Percentiles rank a stretch among this genome's conserved stretches.
Evolutionary conservation across 2,797 vertebrate genomes (phyloP).

Genomic region (Danio jaintianensis): DNA sequence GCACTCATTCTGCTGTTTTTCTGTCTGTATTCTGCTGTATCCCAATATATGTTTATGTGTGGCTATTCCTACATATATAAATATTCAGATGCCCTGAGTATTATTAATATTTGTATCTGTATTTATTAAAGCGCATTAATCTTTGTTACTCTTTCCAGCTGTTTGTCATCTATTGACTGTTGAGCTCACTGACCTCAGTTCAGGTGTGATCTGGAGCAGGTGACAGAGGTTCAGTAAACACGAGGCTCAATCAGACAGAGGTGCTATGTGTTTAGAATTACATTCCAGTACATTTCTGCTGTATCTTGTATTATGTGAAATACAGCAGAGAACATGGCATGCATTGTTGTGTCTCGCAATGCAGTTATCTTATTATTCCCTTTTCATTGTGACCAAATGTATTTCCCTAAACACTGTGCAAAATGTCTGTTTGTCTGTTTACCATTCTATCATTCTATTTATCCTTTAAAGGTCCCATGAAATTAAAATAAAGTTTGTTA

Average conservation of each 20-base stretch:
- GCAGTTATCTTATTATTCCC: too few species aligned
- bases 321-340: too few species aligned
- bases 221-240: conserved; percentile 1
- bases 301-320: too few species aligned
- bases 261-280: too few species aligned
- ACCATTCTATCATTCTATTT: too few species aligned
- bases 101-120: neutral
- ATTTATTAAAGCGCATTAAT: neutral
- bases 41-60: neutral
- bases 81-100: neutral
- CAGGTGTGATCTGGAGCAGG: neutral
- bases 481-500: too few species aligned
- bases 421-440: too few species aligned
- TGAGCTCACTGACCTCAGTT: neutral
- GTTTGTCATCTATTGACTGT: neutral
- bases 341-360: too few species aligned
- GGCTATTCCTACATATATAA: neutral
- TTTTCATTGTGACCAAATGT: too few species aligned
- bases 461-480: too few species aligned
- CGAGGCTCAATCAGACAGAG: neutral
- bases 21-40: neutral
- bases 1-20: neutral
- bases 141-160: neutral
- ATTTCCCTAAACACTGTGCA: too few species aligned
- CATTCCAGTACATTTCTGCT: too few species aligned